A percentile compares a stretch with the other conserved stretches of the same genome.
Conservation (phyloP, 2,797 vertebrate genomes). For the Sylvilagus floridanus region DNA sequence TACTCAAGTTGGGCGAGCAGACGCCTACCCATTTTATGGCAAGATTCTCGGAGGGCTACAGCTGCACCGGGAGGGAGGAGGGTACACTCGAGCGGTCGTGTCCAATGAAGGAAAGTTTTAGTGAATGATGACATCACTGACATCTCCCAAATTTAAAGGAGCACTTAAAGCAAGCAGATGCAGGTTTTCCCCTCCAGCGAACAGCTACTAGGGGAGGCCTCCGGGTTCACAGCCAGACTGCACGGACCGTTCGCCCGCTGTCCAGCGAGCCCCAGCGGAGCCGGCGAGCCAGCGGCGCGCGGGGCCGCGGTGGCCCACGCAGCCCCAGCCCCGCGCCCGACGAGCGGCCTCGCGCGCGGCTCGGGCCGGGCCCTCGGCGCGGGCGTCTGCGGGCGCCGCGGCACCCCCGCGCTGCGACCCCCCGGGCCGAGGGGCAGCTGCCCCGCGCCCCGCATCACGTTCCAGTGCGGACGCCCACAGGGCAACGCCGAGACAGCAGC, state of each 20-base stretch:
- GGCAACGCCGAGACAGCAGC: background rate
- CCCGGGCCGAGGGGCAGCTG: background rate
- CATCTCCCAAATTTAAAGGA: slow-evolving; percentile 80
- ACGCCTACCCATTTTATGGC: slow-evolving; percentile 26
- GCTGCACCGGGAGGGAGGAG: slow-evolving; percentile 72
- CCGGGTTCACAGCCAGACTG: slow-evolving; percentile 33
- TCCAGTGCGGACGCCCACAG: slow-evolving; percentile 59
- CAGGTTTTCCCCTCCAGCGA: slow-evolving; percentile 60
- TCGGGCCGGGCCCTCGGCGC: background rate
- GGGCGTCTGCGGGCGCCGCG: background rate
- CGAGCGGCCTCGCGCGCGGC: slow-evolving; percentile 39
- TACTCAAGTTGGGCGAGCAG: slow-evolving; percentile 49
- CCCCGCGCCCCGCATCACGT: slow-evolving; percentile 70
- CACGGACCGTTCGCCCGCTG: background rate
- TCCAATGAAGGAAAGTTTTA: slow-evolving; percentile 84
- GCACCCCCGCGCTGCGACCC: slow-evolving; percentile 30
- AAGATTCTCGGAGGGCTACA: slow-evolving; percentile 57
- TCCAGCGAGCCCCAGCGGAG: slow-evolving; percentile 4
- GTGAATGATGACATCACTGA: slow-evolving; percentile 76
- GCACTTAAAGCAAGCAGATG: slow-evolving; percentile 60
- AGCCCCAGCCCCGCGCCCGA: background rate
- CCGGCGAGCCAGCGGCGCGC: slow-evolving; percentile 34
- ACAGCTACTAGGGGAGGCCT: slow-evolving; percentile 1
- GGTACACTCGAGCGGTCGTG: slow-evolving; percentile 71
- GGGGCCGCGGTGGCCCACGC: slow-evolving; percentile 60